Percentiles rank a stretch among this genome's conserved stretches.
phyloP scores from a whole-genome alignment of 1,140 invertebrate species.

The Nixonia krombeini region DNA sequence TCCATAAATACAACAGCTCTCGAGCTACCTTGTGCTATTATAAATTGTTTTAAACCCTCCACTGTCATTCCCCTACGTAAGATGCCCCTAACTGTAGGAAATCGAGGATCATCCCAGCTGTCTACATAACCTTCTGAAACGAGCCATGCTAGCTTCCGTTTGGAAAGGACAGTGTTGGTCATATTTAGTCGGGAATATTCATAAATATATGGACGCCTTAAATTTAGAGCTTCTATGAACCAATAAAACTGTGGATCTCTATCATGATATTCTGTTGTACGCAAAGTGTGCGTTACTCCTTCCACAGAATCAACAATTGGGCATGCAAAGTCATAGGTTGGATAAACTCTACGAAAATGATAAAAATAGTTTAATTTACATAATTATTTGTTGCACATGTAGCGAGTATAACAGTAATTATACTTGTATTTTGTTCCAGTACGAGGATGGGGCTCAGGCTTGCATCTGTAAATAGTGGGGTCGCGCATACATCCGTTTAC shows the following conservation, averaged over 20 bases:
- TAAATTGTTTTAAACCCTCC: constrained; percentile 97
- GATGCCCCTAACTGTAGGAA: constrained; percentile 98
- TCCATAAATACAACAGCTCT: constrained; percentile 99
- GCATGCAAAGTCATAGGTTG: constrained; percentile 99
- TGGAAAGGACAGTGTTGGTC: constrained; percentile 97
- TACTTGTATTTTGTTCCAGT: constrained; percentile 98
- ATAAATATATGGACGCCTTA: constrained; percentile 95
- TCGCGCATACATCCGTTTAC: constrained; percentile 97
- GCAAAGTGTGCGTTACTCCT: constrained; percentile 95
- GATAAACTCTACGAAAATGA: constrained; percentile 87
- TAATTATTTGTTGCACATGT: no score
- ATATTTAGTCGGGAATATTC: constrained; percentile 95
- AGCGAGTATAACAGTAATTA: constrained; percentile 48
- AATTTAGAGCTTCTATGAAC: constrained; percentile 89
- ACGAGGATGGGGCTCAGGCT: constrained; percentile 91
- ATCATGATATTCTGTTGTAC: constrained; percentile 99
- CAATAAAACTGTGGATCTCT: constrained; percentile 98
- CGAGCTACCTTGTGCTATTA: constrained; percentile 98
- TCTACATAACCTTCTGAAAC: constrained; percentile 94
- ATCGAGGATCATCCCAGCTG: constrained; percentile 99
- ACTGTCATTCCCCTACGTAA: constrained; percentile 97
- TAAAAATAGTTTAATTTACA: constrained; percentile 10
- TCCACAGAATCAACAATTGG: constrained; percentile 98
- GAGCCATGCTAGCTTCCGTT: constrained; percentile 98
- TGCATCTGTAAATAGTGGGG: constrained; percentile 99